Evolutionary conservation across 1,140 invertebrate genomes (phyloP).

Genomic region (Globodera ellingtonae): DNA sequence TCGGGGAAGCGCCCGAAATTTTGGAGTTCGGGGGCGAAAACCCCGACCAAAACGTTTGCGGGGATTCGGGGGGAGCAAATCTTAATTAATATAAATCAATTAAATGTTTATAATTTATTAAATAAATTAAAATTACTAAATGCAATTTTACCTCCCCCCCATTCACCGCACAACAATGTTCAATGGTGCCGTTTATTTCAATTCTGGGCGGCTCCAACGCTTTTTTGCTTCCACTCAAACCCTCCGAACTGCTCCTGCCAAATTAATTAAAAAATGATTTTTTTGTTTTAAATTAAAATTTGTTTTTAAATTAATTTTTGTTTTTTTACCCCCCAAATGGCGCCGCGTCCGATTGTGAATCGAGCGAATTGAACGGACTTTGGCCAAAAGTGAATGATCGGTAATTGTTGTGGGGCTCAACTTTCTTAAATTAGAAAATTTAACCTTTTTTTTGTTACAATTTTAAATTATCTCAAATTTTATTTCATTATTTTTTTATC

Average conservation of each 20-base stretch:
- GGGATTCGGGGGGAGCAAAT: too few species aligned
- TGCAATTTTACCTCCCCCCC: too few species aligned
- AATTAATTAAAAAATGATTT: neutral
- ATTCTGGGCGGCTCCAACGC: slow-evolving; percentile 8
- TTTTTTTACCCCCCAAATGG: neutral
- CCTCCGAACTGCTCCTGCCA: neutral
- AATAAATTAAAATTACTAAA: too few species aligned
- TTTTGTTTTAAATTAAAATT: neutral
- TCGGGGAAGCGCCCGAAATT: too few species aligned
- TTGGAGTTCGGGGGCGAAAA: too few species aligned
- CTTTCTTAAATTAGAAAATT: slow-evolving; percentile 8
- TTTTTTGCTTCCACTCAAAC: neutral
- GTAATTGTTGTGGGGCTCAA: slow-evolving; percentile 9
- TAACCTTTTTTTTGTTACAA: neutral
- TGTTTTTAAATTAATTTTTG: slow-evolving; percentile 2
- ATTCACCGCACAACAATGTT: neutral
- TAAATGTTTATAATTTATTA: too few species aligned
- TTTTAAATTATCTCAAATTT: neutral
- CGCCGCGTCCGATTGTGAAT: neutral
- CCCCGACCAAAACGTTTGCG: too few species aligned
- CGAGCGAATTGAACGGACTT: slow-evolving; percentile 17
- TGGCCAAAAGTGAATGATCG: slow-evolving; percentile 20
- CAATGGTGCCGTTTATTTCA: slow-evolving; percentile 14
- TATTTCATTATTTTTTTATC: too few species aligned
- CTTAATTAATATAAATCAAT: too few species aligned